These are phyloP conservation scores for Drosophila ercepeae DNA, from an alignment of 1,140 invertebrate species.

Conservation along the genomic window DNA sequence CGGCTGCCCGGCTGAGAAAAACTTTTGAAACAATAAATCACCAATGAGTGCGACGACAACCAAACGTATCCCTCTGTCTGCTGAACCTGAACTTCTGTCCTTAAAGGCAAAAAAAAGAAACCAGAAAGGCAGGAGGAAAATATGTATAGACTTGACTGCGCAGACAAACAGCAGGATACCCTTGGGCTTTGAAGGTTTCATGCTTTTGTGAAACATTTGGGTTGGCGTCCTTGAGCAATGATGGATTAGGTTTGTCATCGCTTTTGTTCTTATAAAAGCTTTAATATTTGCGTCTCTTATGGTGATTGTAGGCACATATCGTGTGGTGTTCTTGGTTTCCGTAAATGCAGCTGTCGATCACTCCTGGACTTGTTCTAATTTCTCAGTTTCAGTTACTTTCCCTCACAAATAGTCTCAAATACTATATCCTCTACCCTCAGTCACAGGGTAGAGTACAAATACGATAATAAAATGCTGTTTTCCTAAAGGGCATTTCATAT, in stretches of 20 bases:
- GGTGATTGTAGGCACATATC: not conserved
- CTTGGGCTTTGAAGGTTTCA: conserved; percentile 11
- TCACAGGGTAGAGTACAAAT: not conserved
- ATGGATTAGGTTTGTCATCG: conserved; percentile 45
- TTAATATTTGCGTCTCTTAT: conserved; percentile 20
- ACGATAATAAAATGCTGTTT: not conserved
- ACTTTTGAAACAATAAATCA: conserved; percentile 74
- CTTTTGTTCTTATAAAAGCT: conserved; percentile 1
- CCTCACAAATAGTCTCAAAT: too few relatives aligned
- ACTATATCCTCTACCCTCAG: not conserved
- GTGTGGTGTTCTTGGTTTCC: not conserved
- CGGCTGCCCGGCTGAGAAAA: conserved; percentile 31
- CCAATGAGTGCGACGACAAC: conserved; percentile 59
- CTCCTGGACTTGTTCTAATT: too few relatives aligned
- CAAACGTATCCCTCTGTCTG: conserved; percentile 36
- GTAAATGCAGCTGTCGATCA: not conserved
- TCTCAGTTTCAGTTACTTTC: too few relatives aligned
- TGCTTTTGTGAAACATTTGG: conserved; percentile 4
- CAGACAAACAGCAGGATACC: conserved; percentile 33
- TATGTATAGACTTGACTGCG: conserved; percentile 23
- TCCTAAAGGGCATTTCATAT: conserved; percentile 25
- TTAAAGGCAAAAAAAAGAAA: conserved; percentile 19
- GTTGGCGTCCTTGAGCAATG: conserved; percentile 10
- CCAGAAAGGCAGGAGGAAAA: not conserved
- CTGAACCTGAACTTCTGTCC: conserved; percentile 31